Conservation (phyloP, 2,888 invertebrate species). For the Helleia helle region DNA sequence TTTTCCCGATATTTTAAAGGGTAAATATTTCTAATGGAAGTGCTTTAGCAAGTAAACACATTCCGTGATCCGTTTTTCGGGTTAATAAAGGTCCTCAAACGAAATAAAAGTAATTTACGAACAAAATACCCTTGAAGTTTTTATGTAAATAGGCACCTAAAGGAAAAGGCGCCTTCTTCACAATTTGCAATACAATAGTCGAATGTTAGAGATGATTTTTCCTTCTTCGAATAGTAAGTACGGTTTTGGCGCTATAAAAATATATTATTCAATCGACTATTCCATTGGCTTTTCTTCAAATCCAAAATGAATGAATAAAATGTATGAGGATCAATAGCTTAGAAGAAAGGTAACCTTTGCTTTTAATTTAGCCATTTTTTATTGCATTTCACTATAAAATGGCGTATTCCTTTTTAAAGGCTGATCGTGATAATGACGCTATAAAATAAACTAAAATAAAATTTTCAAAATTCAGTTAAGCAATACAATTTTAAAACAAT, state of each 20-base stretch:
- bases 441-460: too few species aligned
- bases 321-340: constrained; percentile 47
- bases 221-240: constrained; percentile 63
- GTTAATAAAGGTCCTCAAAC: constrained; percentile 25
- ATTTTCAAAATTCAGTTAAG: too few species aligned
- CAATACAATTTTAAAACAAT: too few species aligned
- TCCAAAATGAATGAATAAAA: constrained; percentile 54
- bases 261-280: constrained; percentile 69
- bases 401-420: too few species aligned
- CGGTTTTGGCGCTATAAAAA: constrained; percentile 60
- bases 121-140: constrained; percentile 54
- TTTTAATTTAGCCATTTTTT: too few species aligned
- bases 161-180: constrained; percentile 58
- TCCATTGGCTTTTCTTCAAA: constrained; percentile 51
- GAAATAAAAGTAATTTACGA: constrained; percentile 57
- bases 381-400: too few species aligned
- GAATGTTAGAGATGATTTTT: constrained; percentile 66
- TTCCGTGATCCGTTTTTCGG: constrained; percentile 18
- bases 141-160: constrained; percentile 57
- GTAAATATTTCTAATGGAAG: constrained; percentile 21
- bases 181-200: constrained; percentile 70
- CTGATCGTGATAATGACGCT: too few species aligned
- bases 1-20: constrained; percentile 15
- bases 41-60: constrained; percentile 18
- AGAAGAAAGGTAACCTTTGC: constrained; percentile 23